A percentile compares a stretch with the other conserved stretches of the same genome.
Evolutionary conservation across 1,140 invertebrate genomes (phyloP).

Genomic region (Euglossa dilemma): DNA sequence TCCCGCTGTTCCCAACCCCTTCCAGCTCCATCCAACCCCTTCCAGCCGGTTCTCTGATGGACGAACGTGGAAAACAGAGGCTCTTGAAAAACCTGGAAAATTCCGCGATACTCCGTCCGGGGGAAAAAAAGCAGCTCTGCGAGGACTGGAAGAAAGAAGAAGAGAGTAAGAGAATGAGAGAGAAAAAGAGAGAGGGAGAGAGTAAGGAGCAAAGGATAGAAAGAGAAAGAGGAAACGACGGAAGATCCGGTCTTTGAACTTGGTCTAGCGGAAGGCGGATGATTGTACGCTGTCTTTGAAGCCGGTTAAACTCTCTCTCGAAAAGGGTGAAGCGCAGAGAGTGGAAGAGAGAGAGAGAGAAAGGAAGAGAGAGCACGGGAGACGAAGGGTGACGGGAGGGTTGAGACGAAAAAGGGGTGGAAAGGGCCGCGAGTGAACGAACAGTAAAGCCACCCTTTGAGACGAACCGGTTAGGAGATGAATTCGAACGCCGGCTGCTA

Average conservation of each 20-base stretch:
- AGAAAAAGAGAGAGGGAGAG: neutral
- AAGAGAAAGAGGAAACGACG: conserved; percentile 11
- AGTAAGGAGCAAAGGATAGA: too few relatives aligned
- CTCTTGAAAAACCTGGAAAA: conserved; percentile 6
- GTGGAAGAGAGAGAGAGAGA: conserved; percentile 15
- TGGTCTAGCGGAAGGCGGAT: conserved; percentile 59
- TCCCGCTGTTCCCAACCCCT: too few relatives aligned
- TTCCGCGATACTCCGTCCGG: conserved; percentile 6
- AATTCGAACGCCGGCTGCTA: conserved; percentile 70
- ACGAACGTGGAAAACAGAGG: conserved; percentile 19
- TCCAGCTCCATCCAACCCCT: neutral
- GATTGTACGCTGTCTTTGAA: conserved; percentile 69
- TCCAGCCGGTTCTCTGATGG: neutral
- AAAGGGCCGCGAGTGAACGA: conserved; percentile 61
- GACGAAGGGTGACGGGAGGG: neutral
- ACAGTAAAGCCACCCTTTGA: conserved; percentile 76
- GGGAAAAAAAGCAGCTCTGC: neutral
- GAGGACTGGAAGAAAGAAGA: neutral
- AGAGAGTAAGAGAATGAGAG: too few relatives aligned
- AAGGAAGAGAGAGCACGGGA: conserved; percentile 1
- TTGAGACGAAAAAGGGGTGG: conserved; percentile 5
- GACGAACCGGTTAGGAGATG: conserved; percentile 74
- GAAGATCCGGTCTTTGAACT: conserved; percentile 62
- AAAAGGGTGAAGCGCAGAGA: conserved; percentile 54
- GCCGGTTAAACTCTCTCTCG: conserved; percentile 61